phyloP scores from a whole-genome alignment of 2,113 vertebrate species.

The Halcyon malimbica region DNA sequence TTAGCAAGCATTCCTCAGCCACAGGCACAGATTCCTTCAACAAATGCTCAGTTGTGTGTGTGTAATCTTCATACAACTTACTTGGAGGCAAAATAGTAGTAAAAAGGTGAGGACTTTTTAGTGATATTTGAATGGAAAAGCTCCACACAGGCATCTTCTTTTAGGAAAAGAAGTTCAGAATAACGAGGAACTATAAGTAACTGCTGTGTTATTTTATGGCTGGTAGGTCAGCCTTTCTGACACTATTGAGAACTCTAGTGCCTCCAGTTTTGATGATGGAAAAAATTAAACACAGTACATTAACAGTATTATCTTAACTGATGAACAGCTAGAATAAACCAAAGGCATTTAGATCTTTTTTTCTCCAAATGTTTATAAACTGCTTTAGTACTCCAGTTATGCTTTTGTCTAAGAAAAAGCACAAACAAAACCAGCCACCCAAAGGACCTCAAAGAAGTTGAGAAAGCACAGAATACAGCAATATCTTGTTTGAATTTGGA shows the following conservation, averaged over 20 bases:
- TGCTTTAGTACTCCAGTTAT: not conserved
- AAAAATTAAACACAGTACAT: not conserved
- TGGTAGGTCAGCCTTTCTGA: not conserved
- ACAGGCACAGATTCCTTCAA: constrained; percentile 5
- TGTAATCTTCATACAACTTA: not conserved
- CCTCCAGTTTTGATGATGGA: not conserved
- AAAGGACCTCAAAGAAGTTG: not conserved
- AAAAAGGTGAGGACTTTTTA: not conserved
- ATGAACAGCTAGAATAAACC: not conserved
- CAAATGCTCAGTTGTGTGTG: not conserved
- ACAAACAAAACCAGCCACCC: not conserved
- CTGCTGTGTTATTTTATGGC: not conserved
- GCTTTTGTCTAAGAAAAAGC: not conserved
- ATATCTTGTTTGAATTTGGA: not conserved
- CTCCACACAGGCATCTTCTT: not conserved
- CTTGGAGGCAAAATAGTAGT: not conserved
- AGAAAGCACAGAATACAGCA: not conserved
- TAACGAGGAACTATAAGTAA: not conserved
- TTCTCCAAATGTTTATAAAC: not conserved
- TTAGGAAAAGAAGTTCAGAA: not conserved
- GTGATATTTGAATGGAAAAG: not conserved
- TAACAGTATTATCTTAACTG: not conserved
- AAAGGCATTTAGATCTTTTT: not conserved
- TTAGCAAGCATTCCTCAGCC: constrained; percentile 36
- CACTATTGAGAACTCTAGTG: not conserved